phyloP scores from a whole-genome alignment of 2,888 invertebrate genomes.

The Timema podura region DNA sequence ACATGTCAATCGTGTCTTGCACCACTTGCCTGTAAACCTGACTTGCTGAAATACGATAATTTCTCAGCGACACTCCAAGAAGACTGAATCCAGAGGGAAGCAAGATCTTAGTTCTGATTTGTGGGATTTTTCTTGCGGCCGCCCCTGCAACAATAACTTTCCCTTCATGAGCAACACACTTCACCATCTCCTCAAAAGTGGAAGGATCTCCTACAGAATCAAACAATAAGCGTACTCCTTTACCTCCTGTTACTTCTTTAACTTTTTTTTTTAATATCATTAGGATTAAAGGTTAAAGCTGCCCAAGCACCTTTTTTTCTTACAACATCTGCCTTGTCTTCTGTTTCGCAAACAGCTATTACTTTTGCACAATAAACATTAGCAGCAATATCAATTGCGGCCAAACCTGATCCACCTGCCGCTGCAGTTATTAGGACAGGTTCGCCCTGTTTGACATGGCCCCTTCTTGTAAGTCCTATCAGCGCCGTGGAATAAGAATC shows the following conservation, averaged over 20 bases:
- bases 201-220: slow-evolving; percentile 53
- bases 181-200: slow-evolving; percentile 6
- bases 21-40: slow-evolving; percentile 56
- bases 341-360: slow-evolving; percentile 62
- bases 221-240: slow-evolving; percentile 60
- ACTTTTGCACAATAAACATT: slow-evolving; percentile 64
- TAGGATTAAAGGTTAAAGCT: slow-evolving; percentile 55
- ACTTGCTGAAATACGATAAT: slow-evolving; percentile 49
- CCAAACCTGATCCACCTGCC: slow-evolving; percentile 59
- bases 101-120: slow-evolving; percentile 44
- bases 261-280: slow-evolving; percentile 51
- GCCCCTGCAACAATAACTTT: slow-evolving; percentile 51
- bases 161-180: slow-evolving; percentile 51
- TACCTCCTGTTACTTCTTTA: slow-evolving; percentile 52
- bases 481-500: slow-evolving; percentile 63
- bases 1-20: slow-evolving; percentile 56
- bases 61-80: slow-evolving; percentile 50
- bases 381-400: slow-evolving; percentile 64
- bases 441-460: slow-evolving; percentile 42
- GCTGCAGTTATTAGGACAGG: slow-evolving; percentile 62
- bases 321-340: slow-evolving; percentile 54
- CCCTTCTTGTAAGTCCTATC: slow-evolving; percentile 52
- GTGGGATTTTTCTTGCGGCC: slow-evolving; percentile 49
- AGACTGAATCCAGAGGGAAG: slow-evolving; percentile 46
- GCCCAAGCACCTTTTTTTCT: slow-evolving; percentile 60